These are phyloP conservation scores for Leucosticte australis DNA, from an alignment of 2,113 vertebrate genomes.

Conservation along the genomic window DNA sequence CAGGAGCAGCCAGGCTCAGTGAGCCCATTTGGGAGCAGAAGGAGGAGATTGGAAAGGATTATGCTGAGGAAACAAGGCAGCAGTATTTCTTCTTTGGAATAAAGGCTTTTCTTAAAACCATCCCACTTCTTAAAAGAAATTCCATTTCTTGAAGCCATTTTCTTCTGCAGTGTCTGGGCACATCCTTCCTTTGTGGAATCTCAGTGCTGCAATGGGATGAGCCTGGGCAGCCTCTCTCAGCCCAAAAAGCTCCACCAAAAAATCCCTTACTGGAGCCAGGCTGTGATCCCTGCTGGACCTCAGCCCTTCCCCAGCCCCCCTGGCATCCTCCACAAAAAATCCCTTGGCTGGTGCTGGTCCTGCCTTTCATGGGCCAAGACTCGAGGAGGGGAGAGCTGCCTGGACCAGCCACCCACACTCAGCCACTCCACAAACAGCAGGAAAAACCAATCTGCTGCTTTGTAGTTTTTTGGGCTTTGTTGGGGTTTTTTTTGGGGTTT, in stretches of 20 bases:
- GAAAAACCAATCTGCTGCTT: background rate
- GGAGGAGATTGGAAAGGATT: background rate
- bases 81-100: background rate
- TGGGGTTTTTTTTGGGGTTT: background rate
- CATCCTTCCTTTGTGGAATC: background rate
- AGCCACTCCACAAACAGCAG: background rate
- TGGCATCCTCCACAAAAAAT: rapidly evolving
- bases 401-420: background rate
- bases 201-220: background rate
- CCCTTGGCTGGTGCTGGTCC: background rate
- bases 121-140: background rate
- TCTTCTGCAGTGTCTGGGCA: background rate
- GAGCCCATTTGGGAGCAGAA: background rate
- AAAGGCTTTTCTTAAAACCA: background rate
- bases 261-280: background rate
- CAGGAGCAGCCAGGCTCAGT: background rate
- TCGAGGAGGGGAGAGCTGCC: background rate
- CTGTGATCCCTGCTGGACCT: background rate
- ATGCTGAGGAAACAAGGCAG: background rate
- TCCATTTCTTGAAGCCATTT: background rate
- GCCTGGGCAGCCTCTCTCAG: background rate
- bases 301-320: background rate
- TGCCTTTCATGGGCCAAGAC: background rate
- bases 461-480: background rate
- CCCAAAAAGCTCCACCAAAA: background rate